These are phyloP conservation scores for Pogonocichla stellata DNA, from an alignment of 2,113 vertebrate species.

Conservation along the genomic window DNA sequence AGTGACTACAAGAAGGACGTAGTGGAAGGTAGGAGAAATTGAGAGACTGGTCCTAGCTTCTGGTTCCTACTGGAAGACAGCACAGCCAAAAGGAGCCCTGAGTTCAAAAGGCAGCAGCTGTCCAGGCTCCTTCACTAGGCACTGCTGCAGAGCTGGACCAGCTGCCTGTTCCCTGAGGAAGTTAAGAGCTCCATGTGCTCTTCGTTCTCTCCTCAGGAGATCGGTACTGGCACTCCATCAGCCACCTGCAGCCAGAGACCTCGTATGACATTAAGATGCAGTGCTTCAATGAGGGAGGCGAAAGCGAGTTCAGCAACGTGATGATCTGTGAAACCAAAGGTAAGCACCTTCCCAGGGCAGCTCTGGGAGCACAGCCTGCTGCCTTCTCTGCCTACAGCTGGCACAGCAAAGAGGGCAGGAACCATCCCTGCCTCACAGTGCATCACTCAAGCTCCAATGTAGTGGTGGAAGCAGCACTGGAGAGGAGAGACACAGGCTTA, in stretches of 20 bases:
- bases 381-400: not conserved
- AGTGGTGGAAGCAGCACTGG: not conserved
- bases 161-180: not conserved
- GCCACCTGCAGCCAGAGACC: slow-evolving; percentile 93
- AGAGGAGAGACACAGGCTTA: not conserved
- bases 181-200: accelerated
- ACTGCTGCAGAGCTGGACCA: not conserved
- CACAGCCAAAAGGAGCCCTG: not conserved
- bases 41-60: not conserved
- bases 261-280: slow-evolving; percentile 99
- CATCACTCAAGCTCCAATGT: accelerated
- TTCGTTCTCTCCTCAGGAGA: slow-evolving; percentile 74
- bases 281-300: slow-evolving; percentile 94
- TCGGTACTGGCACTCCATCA: slow-evolving; percentile 94
- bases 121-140: not conserved
- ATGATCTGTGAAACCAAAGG: slow-evolving; percentile 99
- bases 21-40: slow-evolving; percentile 83
- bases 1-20: slow-evolving; percentile 97
- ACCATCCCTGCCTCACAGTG: not conserved
- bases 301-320: slow-evolving; percentile 96
- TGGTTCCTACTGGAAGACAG: not conserved
- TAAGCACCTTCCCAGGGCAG: not conserved
- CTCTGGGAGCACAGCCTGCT: not conserved
- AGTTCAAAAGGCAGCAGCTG: not conserved
- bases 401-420: not conserved